Evolutionary conservation across 1,140 invertebrate genomes (phyloP).

Genomic region (Dreissena rostriformis): DNA sequence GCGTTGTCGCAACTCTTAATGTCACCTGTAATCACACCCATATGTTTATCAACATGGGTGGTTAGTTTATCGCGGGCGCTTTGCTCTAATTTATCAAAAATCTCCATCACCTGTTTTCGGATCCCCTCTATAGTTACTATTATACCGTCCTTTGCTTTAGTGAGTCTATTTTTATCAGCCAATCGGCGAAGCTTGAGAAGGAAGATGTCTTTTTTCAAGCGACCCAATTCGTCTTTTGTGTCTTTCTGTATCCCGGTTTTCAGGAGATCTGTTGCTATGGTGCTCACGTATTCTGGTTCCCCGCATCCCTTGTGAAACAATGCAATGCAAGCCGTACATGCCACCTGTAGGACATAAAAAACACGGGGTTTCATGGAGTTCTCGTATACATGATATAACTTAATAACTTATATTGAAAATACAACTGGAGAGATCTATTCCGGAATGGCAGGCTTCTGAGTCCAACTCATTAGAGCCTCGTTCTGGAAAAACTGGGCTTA

Average conservation of each 20-base stretch:
- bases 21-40: conserved; percentile 25
- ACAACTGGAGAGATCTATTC: too few relatives aligned
- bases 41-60: conserved; percentile 13
- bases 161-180: conserved; percentile 34
- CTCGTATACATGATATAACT: too few relatives aligned
- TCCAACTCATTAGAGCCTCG: too few relatives aligned
- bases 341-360: neutral
- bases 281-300: conserved; percentile 30
- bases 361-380: too few relatives aligned
- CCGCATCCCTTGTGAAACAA: conserved; percentile 35
- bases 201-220: conserved; percentile 26
- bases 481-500: too few relatives aligned
- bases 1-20: conserved; percentile 30
- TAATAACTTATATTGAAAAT: too few relatives aligned
- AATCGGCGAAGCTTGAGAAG: conserved; percentile 20
- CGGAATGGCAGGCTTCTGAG: too few relatives aligned
- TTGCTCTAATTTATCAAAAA: conserved; percentile 31
- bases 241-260: conserved; percentile 29
- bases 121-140: neutral
- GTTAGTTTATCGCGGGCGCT: conserved; percentile 9
- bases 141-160: conserved; percentile 28
- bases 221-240: conserved; percentile 16
- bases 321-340: conserved; percentile 39
- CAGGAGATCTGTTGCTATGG: neutral
- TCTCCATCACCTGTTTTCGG: conserved; percentile 25